A percentile compares a stretch with the other conserved stretches of the same genome.
Conservation (phyloP, 2,113 vertebrate species). For the Chionomys nivalis region DNA sequence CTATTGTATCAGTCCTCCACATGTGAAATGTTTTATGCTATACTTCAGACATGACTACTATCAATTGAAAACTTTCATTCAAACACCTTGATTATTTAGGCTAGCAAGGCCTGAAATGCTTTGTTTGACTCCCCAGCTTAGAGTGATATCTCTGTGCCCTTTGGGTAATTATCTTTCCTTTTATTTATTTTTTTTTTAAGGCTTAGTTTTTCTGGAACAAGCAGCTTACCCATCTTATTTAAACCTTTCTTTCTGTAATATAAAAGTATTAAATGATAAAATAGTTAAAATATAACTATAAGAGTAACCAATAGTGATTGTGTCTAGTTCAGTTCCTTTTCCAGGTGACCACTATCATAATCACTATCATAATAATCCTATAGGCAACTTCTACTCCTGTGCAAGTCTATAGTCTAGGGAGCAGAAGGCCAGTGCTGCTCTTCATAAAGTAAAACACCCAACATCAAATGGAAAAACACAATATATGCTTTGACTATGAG, state of each 20-base stretch:
- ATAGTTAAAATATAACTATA: background rate
- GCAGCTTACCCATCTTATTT: background rate
- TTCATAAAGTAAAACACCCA: background rate
- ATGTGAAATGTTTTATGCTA: background rate
- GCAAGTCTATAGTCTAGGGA: background rate
- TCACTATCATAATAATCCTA: background rate
- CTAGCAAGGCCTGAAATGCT: background rate
- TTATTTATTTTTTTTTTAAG: background rate
- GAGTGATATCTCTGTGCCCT: background rate
- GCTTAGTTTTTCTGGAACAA: background rate
- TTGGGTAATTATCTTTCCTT: background rate
- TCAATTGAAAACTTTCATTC: constrained; percentile 32
- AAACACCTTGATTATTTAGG: constrained; percentile 32
- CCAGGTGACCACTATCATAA: background rate
- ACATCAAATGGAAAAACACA: background rate
- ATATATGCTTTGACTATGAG: background rate
- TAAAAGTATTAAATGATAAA: constrained; percentile 19
- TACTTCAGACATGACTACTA: constrained; percentile 12
- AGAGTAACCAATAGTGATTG: background rate
- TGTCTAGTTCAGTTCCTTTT: background rate
- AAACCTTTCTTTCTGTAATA: background rate
- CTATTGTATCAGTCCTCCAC: background rate
- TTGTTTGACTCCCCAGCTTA: background rate
- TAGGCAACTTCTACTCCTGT: background rate
- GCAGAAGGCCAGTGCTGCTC: background rate